These are phyloP conservation scores for Torymus texanus DNA, from an alignment of 2,888 invertebrate genomes.

Conservation along the genomic window DNA sequence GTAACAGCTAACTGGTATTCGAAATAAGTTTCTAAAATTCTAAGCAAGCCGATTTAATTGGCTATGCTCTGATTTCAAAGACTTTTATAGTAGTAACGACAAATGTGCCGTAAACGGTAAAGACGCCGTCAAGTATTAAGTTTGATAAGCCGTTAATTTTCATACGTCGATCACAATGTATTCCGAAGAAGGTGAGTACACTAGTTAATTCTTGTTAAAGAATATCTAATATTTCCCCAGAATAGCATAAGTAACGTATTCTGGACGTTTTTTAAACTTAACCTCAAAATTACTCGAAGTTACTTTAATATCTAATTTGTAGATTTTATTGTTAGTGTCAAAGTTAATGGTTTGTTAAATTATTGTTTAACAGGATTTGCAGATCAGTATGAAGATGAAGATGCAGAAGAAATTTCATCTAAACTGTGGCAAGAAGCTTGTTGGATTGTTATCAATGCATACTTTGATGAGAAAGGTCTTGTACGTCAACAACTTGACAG, in stretches of 20 bases:
- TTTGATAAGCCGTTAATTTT: not conserved
- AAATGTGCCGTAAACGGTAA: not conserved
- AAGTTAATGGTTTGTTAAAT: not conserved
- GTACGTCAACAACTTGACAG: slow-evolving; percentile 99
- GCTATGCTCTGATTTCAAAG: no score
- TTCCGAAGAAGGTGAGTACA: slow-evolving; percentile 48
- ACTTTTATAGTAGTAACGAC: not conserved
- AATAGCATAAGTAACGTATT: no score
- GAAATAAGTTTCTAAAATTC: no score
- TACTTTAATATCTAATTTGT: not conserved
- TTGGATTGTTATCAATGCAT: slow-evolving; percentile 99
- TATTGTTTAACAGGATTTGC: not conserved
- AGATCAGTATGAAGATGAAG: slow-evolving; percentile 85
- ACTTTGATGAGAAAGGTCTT: slow-evolving; percentile 99
- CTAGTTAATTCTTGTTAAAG: slow-evolving; percentile 6
- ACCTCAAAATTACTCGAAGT: not conserved
- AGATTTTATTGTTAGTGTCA: not conserved
- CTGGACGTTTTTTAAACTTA: no score
- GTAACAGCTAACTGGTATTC: no score
- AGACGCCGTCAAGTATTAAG: slow-evolving; percentile 18
- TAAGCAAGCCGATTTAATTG: no score
- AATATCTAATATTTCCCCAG: no score
- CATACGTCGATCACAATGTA: slow-evolving; percentile 37
- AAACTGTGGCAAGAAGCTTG: slow-evolving; percentile 99
- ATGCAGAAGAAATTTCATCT: slow-evolving; percentile 95